phyloP scores from a whole-genome alignment of 2,888 invertebrate genomes.

The Thera obeliscata region DNA sequence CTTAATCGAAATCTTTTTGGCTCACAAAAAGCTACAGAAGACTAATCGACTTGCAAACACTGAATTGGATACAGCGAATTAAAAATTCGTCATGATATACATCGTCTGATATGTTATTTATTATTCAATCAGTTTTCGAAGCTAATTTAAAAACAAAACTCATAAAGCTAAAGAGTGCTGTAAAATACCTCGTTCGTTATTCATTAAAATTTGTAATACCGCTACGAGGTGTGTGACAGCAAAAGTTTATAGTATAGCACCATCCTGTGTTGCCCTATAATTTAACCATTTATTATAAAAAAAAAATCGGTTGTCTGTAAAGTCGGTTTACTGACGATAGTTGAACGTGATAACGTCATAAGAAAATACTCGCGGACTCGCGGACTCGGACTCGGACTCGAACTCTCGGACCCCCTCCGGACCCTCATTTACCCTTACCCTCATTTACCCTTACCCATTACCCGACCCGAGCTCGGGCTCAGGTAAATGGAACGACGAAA shows the following conservation, averaged over 20 bases:
- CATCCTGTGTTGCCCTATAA: background rate
- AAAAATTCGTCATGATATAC: slow-evolving; percentile 34
- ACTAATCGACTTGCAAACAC: slow-evolving; percentile 59
- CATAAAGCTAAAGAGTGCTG: slow-evolving; percentile 30
- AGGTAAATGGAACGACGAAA: too few relatives aligned
- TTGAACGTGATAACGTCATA: too few relatives aligned
- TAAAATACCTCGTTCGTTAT: slow-evolving; percentile 30
- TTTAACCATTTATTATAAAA: background rate
- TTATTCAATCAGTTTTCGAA: slow-evolving; percentile 33
- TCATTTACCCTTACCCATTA: too few relatives aligned
- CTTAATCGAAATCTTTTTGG: slow-evolving; percentile 51
- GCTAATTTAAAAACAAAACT: slow-evolving; percentile 32
- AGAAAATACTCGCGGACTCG: too few relatives aligned
- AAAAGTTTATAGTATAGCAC: slow-evolving; percentile 22
- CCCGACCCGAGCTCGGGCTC: too few relatives aligned
- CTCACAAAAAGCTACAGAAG: slow-evolving; percentile 49
- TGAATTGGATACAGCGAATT: slow-evolving; percentile 40
- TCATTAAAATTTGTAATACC: slow-evolving; percentile 28
- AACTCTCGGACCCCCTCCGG: too few relatives aligned
- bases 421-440: too few relatives aligned
- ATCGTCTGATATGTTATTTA: slow-evolving; percentile 30
- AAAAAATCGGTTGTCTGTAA: too few relatives aligned
- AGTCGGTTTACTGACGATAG: too few relatives aligned
- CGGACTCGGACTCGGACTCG: too few relatives aligned
- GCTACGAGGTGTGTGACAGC: slow-evolving; percentile 13